Percentiles rank a stretch among this genome's conserved stretches.
phyloP scores from a whole-genome alignment of 2,797 vertebrate species.

The Natrix natrix region DNA sequence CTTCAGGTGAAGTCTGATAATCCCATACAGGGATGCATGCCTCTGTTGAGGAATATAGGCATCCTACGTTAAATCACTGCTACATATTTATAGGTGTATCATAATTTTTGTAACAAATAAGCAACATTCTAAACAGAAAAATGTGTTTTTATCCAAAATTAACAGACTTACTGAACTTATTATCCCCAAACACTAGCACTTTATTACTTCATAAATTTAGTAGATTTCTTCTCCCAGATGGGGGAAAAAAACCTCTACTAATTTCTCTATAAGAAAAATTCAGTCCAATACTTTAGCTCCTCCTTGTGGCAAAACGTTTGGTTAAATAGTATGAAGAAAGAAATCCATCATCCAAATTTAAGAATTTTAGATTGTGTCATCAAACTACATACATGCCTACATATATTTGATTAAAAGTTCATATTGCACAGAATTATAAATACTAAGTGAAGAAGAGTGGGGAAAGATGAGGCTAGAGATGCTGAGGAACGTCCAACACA shows the following conservation, averaged over 20 bases:
- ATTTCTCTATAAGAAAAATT: slow-evolving; percentile 6
- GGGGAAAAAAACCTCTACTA: background rate
- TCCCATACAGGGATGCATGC: background rate
- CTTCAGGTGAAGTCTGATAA: too few species aligned
- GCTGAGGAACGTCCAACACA: too few species aligned
- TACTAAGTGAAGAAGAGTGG: too few species aligned
- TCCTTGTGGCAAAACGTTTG: slow-evolving; percentile 62
- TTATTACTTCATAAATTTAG: background rate
- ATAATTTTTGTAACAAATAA: background rate
- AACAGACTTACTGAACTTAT: background rate
- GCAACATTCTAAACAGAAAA: background rate
- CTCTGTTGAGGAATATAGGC: background rate
- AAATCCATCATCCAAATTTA: background rate
- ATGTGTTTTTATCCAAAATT: background rate
- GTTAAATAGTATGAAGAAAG: slow-evolving; percentile 4
- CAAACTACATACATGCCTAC: slow-evolving; percentile 32
- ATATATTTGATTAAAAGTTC: background rate
- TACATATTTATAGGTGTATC: background rate
- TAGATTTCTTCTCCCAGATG: background rate
- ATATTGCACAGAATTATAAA: background rate
- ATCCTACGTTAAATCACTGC: background rate
- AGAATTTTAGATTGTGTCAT: background rate
- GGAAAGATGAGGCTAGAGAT: too few species aligned
- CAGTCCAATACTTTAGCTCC: slow-evolving; percentile 69
- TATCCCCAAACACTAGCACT: background rate